Conservation (phyloP, 2,113 vertebrate genomes). For the Microtus montanus region DNA sequence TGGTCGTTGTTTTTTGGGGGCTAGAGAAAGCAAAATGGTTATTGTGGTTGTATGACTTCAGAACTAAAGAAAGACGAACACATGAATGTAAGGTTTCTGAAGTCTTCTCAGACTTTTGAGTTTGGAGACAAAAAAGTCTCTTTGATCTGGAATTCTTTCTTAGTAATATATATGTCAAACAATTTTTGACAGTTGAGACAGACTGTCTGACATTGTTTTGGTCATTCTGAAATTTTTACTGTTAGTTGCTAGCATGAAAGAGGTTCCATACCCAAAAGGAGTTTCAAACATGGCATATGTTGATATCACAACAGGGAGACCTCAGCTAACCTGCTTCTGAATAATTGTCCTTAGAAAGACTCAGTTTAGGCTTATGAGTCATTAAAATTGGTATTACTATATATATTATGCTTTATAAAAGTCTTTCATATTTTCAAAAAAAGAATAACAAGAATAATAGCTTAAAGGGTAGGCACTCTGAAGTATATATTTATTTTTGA, state of each 20-base stretch:
- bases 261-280: not conserved
- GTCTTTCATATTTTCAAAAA: not conserved
- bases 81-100: not conserved
- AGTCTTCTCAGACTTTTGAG: not conserved
- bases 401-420: constrained; percentile 8
- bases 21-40: constrained; percentile 77
- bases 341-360: not conserved
- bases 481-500: constrained; percentile 3
- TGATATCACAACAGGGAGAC: not conserved
- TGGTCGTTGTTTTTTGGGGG: constrained; percentile 54
- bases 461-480: not conserved
- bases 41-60: constrained; percentile 26
- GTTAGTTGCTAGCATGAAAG: not conserved
- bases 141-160: constrained; percentile 27
- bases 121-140: not conserved
- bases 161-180: not conserved
- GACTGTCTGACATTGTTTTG: not conserved
- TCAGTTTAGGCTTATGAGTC: not conserved
- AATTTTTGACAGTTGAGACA: not conserved
- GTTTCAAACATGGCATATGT: not conserved
- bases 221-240: constrained; percentile 40
- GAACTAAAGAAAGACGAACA: constrained; percentile 19
- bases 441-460: not conserved
- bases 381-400: not conserved
- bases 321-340: not conserved